Conservation (phyloP, 1,140 invertebrate genomes). For the Doryteuthis pealeii region DNA sequence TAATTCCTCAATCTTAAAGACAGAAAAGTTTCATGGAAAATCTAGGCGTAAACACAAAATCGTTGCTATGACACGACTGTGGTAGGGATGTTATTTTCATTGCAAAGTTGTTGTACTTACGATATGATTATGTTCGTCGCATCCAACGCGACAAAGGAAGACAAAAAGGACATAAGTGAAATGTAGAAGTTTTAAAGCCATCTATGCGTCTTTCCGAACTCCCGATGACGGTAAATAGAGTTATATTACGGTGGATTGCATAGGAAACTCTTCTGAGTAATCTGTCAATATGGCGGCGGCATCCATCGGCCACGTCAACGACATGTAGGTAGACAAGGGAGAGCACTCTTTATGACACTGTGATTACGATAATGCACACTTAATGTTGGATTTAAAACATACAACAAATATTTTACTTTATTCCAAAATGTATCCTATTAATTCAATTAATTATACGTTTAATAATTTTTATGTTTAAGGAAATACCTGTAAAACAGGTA, state of each 20-base stretch:
- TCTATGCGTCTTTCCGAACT: constrained; percentile 19
- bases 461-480: too few species aligned
- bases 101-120: constrained; percentile 36
- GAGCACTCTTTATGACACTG: constrained; percentile 10
- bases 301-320: constrained; percentile 50
- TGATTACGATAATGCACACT: too few species aligned
- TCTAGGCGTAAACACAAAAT: not conserved
- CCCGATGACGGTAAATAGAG: constrained; percentile 13
- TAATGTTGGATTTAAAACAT: too few species aligned
- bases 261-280: constrained; percentile 9
- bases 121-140: constrained; percentile 49
- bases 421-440: too few species aligned
- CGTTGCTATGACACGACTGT: not conserved
- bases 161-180: constrained; percentile 25
- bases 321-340: constrained; percentile 19
- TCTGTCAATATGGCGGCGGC: constrained; percentile 30
- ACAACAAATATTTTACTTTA: too few species aligned
- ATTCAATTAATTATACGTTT: too few species aligned
- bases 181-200: constrained; percentile 31
- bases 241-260: constrained; percentile 25
- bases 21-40: not conserved
- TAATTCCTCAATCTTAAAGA: too few species aligned
- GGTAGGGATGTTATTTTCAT: not conserved
- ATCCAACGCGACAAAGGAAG: constrained; percentile 24
- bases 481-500: too few species aligned